Base-by-base conservation (phyloP, 2,888 invertebrate species). In the Archips xylosteana region DNA sequence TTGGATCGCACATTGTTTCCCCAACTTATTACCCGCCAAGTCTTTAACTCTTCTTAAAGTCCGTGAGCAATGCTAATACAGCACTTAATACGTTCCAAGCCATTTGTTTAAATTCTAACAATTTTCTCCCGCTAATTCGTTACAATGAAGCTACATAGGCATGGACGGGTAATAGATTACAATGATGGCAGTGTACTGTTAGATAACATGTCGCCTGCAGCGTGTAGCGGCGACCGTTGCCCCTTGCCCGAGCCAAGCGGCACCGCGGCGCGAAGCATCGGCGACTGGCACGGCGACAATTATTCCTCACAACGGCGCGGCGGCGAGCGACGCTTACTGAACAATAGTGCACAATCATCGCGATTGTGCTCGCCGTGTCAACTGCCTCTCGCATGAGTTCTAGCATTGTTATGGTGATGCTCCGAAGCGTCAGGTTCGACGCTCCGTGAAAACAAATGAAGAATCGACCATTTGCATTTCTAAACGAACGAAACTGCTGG, bases 361-460 rank as follows among this genome's bases (percentile, higher is more conserved):
- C 87, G 87, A 88, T 86, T 90, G 89, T 89, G 82, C 78, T 79
- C 81, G 79, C 83, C 78, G 88, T 89, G 92, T 90, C 92, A 88
- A 90, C 91, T 87, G 91, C 88, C 90, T 91, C 89, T 86, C 84
- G 86, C 85, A 85, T 87, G 88, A 86, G 87, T 85, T 82, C 82
- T 80, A 83, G 85, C 83, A 91, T 93, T 94, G 92, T 94, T 89
- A 92, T 93, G 92, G 87, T 91, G 90, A 92, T 92, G 83, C 81
- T 85, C 80, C 78, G 81, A 79, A 83, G 79, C 85, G 86, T 83
- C 82, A 85, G 82, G 89, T 89, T 90, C 88, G 87, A 87, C 85
- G 88, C 82, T 87, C 90, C 79, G 81, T 80, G 79, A 83, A 88
- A 91, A 92, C 92, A 91, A 94, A 90, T 88, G 85, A 84, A 80